Evolutionary conservation across 2,113 vertebrate species (phyloP).

Genomic region (Herpailurus yagouaroundi): DNA sequence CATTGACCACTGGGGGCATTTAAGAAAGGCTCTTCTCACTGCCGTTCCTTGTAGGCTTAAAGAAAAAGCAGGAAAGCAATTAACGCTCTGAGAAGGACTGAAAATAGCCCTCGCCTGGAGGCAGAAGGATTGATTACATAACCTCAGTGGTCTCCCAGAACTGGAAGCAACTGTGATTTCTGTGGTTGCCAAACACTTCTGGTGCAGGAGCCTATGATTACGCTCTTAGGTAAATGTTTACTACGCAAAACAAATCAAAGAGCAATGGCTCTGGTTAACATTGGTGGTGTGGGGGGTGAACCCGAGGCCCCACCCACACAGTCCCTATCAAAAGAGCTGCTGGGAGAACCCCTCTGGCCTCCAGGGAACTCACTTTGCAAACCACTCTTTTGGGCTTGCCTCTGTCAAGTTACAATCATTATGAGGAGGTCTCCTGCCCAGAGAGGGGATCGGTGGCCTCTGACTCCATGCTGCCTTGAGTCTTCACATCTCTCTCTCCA

Average conservation of each 20-base stretch:
- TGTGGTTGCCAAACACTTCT: background rate
- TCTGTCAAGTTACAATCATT: background rate
- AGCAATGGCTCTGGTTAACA: background rate
- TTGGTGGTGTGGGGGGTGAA: background rate
- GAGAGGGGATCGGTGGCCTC: background rate
- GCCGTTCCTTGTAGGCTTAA: background rate
- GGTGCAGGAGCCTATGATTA: background rate
- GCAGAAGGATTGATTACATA: background rate
- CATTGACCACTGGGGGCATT: background rate
- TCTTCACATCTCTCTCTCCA: background rate
- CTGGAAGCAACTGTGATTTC: background rate
- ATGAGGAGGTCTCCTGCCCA: background rate
- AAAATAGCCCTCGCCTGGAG: background rate
- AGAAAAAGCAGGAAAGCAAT: background rate
- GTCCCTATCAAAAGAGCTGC: background rate
- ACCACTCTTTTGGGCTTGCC: background rate
- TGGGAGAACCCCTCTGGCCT: background rate
- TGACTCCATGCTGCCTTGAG: background rate
- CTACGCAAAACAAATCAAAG: background rate
- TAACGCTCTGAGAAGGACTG: background rate
- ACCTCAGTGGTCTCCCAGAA: background rate
- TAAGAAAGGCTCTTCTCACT: background rate
- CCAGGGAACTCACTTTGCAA: background rate
- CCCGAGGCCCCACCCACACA: too few species aligned
- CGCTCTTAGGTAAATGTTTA: background rate